Percentiles rank a stretch among this genome's conserved stretches.
phyloP scores from a whole-genome alignment of 2,888 invertebrate species.

The Tetanocera ferruginea region DNA sequence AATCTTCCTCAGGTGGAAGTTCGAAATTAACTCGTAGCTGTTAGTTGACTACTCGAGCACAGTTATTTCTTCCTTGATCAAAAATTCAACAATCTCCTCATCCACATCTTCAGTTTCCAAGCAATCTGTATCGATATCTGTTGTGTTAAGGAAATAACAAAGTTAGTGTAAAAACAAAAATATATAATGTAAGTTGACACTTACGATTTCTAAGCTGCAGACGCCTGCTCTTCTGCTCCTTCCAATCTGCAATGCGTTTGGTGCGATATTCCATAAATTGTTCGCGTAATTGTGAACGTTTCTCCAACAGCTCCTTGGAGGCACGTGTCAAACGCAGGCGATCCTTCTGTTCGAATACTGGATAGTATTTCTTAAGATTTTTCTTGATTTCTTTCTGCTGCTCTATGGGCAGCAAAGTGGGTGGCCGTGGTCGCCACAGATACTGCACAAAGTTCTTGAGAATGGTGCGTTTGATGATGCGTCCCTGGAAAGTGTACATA shows the following conservation, averaged over 20 bases:
- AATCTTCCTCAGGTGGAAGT: not conserved
- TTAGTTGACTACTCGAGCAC: constrained; percentile 77
- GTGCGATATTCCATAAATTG: constrained; percentile 87
- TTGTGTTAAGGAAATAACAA: no score
- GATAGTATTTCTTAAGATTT: constrained; percentile 96
- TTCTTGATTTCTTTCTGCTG: constrained; percentile 96
- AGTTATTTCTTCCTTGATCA: constrained; percentile 94
- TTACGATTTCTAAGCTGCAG: constrained; percentile 89
- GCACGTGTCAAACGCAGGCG: constrained; percentile 92
- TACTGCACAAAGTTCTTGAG: constrained; percentile 95
- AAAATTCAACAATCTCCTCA: constrained; percentile 97
- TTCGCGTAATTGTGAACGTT: constrained; percentile 88
- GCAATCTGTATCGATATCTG: constrained; percentile 95
- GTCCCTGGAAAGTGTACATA: constrained; percentile 97
- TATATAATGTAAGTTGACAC: constrained; percentile 63
- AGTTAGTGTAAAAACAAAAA: not conserved
- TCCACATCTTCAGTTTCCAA: constrained; percentile 91
- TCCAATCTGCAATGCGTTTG: constrained; percentile 81
- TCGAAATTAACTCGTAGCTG: constrained; percentile 37
- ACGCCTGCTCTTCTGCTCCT: constrained; percentile 82
- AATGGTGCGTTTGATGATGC: constrained; percentile 81
- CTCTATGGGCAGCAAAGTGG: constrained; percentile 84
- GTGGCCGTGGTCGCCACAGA: constrained; percentile 95
- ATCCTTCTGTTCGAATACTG: constrained; percentile 97
- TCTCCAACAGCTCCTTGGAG: constrained; percentile 94